A percentile compares a stretch with the other conserved stretches of the same genome.
phyloP scores from a whole-genome alignment of 2,797 vertebrate species.

The Sciurus vulgaris region DNA sequence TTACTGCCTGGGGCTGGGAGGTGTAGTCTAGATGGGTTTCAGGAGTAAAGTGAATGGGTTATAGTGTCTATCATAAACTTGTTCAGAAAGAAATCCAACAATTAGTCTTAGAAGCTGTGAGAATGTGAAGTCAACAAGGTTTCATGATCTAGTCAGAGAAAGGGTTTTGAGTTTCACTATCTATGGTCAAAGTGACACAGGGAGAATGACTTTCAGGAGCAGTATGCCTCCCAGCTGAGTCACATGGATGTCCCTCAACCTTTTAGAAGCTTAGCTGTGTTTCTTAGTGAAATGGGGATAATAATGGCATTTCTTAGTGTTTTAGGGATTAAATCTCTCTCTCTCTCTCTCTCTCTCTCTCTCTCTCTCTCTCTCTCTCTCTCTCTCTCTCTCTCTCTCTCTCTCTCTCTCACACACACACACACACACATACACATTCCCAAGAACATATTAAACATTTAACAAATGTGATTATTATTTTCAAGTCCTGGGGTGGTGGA shows the following conservation, averaged over 20 bases:
- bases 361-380: too few relatives aligned
- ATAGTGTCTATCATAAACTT: not conserved
- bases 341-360: too few relatives aligned
- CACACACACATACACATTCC: too few relatives aligned
- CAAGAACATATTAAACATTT: not conserved
- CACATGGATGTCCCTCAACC: not conserved
- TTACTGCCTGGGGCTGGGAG: not conserved
- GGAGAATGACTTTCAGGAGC: not conserved
- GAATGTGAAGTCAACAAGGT: not conserved
- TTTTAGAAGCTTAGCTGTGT: not conserved
- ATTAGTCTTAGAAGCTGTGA: not conserved
- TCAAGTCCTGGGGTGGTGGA: too few relatives aligned
- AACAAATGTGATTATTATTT: too few relatives aligned
- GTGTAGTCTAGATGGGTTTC: not conserved
- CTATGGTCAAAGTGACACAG: not conserved
- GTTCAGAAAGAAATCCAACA: not conserved
- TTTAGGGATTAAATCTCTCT: not conserved
- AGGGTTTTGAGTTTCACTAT: not conserved
- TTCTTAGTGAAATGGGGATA: too few relatives aligned
- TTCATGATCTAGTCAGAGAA: not conserved
- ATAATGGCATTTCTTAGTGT: not conserved
- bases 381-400: too few relatives aligned
- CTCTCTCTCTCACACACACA: too few relatives aligned
- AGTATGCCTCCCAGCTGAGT: not conserved
- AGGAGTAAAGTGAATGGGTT: not conserved